Base-by-base conservation (phyloP, 2,888 invertebrate species). In the Zeuzera pyrina region DNA sequence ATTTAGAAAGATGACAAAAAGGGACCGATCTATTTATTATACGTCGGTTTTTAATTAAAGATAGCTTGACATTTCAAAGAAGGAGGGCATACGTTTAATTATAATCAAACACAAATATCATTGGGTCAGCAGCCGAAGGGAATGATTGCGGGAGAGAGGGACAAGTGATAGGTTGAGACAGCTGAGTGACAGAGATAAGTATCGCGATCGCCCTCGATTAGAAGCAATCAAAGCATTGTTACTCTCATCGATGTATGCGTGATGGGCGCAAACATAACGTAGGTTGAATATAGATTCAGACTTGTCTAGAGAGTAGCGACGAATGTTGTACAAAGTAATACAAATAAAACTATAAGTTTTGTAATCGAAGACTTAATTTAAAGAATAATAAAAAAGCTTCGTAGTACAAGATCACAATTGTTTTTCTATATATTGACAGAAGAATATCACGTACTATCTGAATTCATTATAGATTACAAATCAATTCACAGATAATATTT, bases 21-120 rank as follows among this genome's bases (percentile, higher is more conserved):
- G 58, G 52, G 57, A 52, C 53, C 49, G 47, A 58, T 67, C 74
- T 76, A 77, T 72, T n/a, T 63, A 71, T 68, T 73, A 76, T 51
- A 50, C 52, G 49, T 38, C 49, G 43, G 51, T 57, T 57, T 74
- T 73, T 79, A 81, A 83, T 83, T 81, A 78, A 74, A 78, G 61
- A 70, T 71, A 70, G 73, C 70, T 70, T 81, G 83, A 79, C 83
- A 83, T 83, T 83, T 83, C 64, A 73, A 72, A 77, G 72, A 78
- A 81, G 60, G 73, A 77, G 83, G 81, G 71, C 83, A 70, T 74
- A 57, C 52, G 72, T 74, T 74, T 77, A 77, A 77, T 74, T 77
- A 70, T 74, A 74, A 68, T 73, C 66, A 65, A 79, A 76, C 74
- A 77, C 73, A 83, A 83, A 83, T 83, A 83, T 83, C 83, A 83